Evolutionary conservation across 2,888 invertebrate genomes (phyloP), one percentile per base, ranked within the genome.

Genomic region (Urechis unicinctus): DNA sequence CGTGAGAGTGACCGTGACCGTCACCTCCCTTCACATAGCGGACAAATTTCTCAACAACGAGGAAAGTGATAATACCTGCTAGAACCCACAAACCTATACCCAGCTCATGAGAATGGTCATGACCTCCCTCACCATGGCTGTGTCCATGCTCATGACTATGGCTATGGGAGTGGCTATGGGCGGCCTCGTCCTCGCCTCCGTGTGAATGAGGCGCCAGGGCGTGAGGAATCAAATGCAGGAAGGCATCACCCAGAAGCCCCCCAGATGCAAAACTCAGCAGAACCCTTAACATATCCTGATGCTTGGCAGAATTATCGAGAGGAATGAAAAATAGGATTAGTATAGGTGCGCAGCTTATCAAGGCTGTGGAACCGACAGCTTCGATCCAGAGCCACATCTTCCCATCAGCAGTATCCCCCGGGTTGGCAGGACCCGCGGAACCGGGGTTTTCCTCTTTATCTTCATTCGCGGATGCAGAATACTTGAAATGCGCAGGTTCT

Each of bases 201-300:
- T 74, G 74, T n/a, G 68, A 65, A 57, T 78, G 76, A 13, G 75
- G 75, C 82, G 82, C 29, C 87, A 83, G 48, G 9, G 98, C 95
- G 79, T 99, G 98, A 1, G 98, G 98, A 72, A 99, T 98, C 61
- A 99, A 82, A 81, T 99, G 98, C 4, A 99, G 83, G 78, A 99
- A 99, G 0, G 98, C 97, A 82, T 99, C 98, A 5, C 98, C 98
- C 0, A 99, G 82, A 17, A 99, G 83, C 47, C 98, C 93, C 44
- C 80, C 80, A 28, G 78, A 76, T 3, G 79, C 79, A 68, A 79
- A 79, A 56, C 75, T 77, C 22, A 79, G 66, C 28, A 82, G 58
- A 44, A 96, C 84, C 80, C 96, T 97, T 5, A 97, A 81, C 42
- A 92, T 80, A 1, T 92, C 88, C 36, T 9, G 17, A 36, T 36